phyloP scores from a whole-genome alignment of 2,888 invertebrate genomes.

The Hirtodrosophila trivittata region DNA sequence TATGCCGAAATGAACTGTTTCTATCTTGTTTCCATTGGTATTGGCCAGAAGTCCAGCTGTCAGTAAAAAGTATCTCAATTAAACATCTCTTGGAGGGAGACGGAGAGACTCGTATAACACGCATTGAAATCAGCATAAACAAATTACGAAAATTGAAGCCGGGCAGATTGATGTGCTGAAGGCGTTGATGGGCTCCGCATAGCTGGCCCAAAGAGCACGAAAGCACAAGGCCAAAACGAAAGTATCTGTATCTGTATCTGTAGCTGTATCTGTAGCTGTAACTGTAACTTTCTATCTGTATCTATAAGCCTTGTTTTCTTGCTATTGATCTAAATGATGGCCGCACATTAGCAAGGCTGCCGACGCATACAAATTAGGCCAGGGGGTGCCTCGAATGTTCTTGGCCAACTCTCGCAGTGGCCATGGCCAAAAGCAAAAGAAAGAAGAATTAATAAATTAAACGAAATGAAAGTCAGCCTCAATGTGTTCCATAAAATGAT shows the following conservation, averaged over 20 bases:
- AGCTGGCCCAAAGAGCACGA: conserved; percentile 12
- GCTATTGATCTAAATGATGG: conserved; percentile 76
- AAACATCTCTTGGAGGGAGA: conserved; percentile 36
- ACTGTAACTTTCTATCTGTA: conserved; percentile 17
- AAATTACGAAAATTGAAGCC: conserved; percentile 63
- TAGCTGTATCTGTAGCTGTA: conserved; percentile 10
- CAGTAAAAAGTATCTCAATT: conserved; percentile 60
- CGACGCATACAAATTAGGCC: conserved; percentile 73
- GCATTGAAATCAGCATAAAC: conserved; percentile 66
- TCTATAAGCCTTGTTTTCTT: conserved; percentile 38
- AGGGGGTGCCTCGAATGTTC: conserved; percentile 5
- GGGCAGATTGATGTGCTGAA: conserved; percentile 63
- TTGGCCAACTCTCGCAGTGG: conserved; percentile 16
- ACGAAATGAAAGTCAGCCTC: conserved; percentile 54
- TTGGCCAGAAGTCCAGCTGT: conserved; percentile 17
- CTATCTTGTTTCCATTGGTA: conserved; percentile 1
- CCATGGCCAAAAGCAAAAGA: conserved; percentile 21
- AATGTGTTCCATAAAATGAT: conserved; percentile 41
- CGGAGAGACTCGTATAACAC: conserved; percentile 12
- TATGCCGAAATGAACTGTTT: too few relatives aligned
- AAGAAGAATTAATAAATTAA: conserved; percentile 74
- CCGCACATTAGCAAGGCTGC: conserved; percentile 69
- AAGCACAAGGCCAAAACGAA: conserved; percentile 9
- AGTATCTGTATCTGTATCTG: conserved; percentile 7
- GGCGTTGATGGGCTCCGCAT: conserved; percentile 47